A percentile compares a stretch with the other conserved stretches of the same genome.
These are phyloP conservation scores for Biston stratarius DNA, from an alignment of 2,888 invertebrate genomes.

Conservation along the genomic window DNA sequence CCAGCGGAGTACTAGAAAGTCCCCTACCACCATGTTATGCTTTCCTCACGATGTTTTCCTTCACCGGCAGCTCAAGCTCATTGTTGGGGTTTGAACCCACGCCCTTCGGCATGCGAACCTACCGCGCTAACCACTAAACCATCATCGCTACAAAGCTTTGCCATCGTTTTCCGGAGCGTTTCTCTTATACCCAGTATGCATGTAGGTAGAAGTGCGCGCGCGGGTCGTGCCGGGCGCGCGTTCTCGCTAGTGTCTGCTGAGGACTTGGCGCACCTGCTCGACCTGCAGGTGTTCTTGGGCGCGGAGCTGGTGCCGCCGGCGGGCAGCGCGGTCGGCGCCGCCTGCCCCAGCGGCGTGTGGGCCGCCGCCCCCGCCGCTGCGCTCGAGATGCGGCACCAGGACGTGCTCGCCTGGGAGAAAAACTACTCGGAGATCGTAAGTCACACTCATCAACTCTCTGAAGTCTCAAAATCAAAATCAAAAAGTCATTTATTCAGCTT, in stretches of 20 bases:
- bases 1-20: too few relatives aligned
- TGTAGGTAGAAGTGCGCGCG: conserved; percentile 96
- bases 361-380: conserved; percentile 93
- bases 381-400: conserved; percentile 93
- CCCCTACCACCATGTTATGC: too few relatives aligned
- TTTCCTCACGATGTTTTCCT: too few relatives aligned
- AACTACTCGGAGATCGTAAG: conserved; percentile 91
- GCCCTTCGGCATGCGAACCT: too few relatives aligned
- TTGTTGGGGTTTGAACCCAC: too few relatives aligned
- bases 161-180: too few relatives aligned
- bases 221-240: conserved; percentile 96
- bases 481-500: too few relatives aligned
- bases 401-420: conserved; percentile 91
- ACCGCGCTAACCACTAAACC: too few relatives aligned
- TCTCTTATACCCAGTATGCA: too few relatives aligned
- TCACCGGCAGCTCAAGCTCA: too few relatives aligned
- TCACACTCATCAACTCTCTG: conserved; percentile 33
- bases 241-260: conserved; percentile 96
- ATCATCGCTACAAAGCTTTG: too few relatives aligned
- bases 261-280: conserved; percentile 96
- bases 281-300: conserved; percentile 97
- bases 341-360: conserved; percentile 88
- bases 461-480: too few relatives aligned
- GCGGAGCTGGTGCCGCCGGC: conserved; percentile 84
- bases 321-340: conserved; percentile 28